These are phyloP conservation scores for Podotricha telesiphe DNA, from an alignment of 2,888 invertebrate genomes.

Conservation along the genomic window DNA sequence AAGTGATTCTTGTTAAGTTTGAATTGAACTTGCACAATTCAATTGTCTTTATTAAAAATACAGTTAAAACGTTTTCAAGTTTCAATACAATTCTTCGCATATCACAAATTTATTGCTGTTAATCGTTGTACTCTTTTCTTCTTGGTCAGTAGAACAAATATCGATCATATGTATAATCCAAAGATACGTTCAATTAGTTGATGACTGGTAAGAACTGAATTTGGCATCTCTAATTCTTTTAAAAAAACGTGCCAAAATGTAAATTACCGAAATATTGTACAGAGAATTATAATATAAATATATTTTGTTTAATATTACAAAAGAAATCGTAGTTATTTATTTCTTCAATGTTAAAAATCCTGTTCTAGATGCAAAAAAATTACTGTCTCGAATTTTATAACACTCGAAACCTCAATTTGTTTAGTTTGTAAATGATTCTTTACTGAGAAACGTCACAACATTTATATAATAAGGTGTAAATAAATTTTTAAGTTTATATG, in stretches of 20 bases:
- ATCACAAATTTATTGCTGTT: slow-evolving; percentile 59
- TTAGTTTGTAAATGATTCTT: slow-evolving; percentile 54
- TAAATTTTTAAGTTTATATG: slow-evolving; percentile 80
- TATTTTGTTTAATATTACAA: slow-evolving; percentile 46
- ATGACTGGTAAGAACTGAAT: slow-evolving; percentile 27
- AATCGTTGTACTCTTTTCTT: slow-evolving; percentile 52
- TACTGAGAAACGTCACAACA: slow-evolving; percentile 76
- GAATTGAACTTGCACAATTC: slow-evolving; percentile 27
- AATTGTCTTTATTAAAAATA: slow-evolving; percentile 27
- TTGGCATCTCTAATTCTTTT: slow-evolving; percentile 21
- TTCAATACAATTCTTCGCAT: slow-evolving; percentile 44
- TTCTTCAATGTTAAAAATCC: slow-evolving; percentile 19
- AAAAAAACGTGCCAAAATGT: slow-evolving; percentile 68
- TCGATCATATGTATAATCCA: slow-evolving; percentile 46
- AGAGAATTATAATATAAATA: slow-evolving; percentile 47
- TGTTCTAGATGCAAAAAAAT: slow-evolving; percentile 24
- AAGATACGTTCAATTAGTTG: slow-evolving; percentile 32
- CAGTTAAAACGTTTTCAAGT: slow-evolving; percentile 28
- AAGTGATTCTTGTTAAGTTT: slow-evolving; percentile 46
- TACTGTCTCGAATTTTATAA: slow-evolving; percentile 43
- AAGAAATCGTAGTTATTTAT: slow-evolving; percentile 29
- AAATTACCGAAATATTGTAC: slow-evolving; percentile 47
- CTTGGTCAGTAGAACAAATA: slow-evolving; percentile 65
- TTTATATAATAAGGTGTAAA: slow-evolving; percentile 80
- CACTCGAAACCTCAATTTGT: slow-evolving; percentile 53